phyloP scores from a whole-genome alignment of 2,113 vertebrate genomes.

The Channa argus region DNA sequence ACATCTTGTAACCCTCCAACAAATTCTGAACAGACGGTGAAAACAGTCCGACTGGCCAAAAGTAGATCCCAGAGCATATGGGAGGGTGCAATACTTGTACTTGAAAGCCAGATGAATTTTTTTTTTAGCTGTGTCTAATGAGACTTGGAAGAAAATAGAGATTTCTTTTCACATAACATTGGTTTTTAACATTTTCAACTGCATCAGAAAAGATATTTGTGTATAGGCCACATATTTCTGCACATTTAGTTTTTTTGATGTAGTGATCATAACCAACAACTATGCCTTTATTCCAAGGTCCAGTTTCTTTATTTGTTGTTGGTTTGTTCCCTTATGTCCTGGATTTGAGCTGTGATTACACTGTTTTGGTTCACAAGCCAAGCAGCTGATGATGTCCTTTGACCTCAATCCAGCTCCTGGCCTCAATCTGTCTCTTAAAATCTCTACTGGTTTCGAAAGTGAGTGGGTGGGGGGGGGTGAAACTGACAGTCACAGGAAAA shows the following conservation, averaged over 20 bases:
- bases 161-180: background rate
- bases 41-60: constrained; percentile 31
- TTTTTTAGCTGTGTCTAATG: constrained; percentile 36
- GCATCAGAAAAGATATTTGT: background rate
- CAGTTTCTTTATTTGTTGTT: background rate
- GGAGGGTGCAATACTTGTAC: constrained; percentile 28
- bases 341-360: constrained; percentile 32
- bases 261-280: too few species aligned
- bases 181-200: constrained; percentile 18
- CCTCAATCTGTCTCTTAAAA: constrained; percentile 73
- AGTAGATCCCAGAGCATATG: constrained; percentile 60
- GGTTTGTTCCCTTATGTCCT: background rate
- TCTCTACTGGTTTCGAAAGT: constrained; percentile 20
- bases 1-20: background rate
- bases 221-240: constrained; percentile 15
- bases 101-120: constrained; percentile 36
- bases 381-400: constrained; percentile 60
- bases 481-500: background rate
- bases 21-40: constrained; percentile 46
- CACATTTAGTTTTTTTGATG: background rate
- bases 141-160: constrained; percentile 26
- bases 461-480: constrained; percentile 4
- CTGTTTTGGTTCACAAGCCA: constrained; percentile 19
- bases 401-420: constrained; percentile 66
- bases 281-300: background rate